Evolutionary conservation across 2,113 vertebrate species (phyloP).

Genomic region (Marcusenius ussheri): DNA sequence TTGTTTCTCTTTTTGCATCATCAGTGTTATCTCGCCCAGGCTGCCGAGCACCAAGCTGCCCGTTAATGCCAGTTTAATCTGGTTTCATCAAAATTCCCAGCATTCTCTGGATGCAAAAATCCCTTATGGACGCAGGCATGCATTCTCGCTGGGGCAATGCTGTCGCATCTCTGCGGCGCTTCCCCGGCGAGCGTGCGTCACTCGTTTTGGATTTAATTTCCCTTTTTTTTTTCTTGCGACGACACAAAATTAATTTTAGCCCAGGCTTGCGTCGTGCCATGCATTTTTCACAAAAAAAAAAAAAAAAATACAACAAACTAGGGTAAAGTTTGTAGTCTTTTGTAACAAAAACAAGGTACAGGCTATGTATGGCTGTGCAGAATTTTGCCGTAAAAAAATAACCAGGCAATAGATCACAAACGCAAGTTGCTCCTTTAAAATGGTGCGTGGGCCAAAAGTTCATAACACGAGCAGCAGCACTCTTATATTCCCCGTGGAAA

Average conservation of each 20-base stretch:
- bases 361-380: not conserved
- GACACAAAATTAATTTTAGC: slow-evolving; percentile 9
- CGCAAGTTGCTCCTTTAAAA: not conserved
- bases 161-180: not conserved
- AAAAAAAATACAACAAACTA: not conserved
- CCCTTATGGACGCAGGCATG: not conserved
- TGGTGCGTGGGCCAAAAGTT: not conserved
- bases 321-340: not conserved
- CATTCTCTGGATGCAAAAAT: slow-evolving; percentile 7
- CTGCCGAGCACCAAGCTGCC: not conserved
- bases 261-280: not conserved
- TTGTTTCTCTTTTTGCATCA: slow-evolving; percentile 14
- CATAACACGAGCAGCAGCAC: not conserved
- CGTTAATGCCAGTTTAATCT: not conserved
- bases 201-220: not conserved
- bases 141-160: not conserved
- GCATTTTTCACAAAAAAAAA: not conserved
- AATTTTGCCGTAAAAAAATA: not conserved
- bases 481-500: not conserved
- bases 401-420: not conserved
- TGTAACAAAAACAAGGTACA: not conserved
- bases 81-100: not conserved
- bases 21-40: not conserved
- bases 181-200: not conserved
- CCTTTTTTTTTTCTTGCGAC: not conserved